Evolutionary conservation across 2,888 invertebrate species (phyloP), one percentile per base, ranked within the genome.

Genomic region (Sericinus montela): DNA sequence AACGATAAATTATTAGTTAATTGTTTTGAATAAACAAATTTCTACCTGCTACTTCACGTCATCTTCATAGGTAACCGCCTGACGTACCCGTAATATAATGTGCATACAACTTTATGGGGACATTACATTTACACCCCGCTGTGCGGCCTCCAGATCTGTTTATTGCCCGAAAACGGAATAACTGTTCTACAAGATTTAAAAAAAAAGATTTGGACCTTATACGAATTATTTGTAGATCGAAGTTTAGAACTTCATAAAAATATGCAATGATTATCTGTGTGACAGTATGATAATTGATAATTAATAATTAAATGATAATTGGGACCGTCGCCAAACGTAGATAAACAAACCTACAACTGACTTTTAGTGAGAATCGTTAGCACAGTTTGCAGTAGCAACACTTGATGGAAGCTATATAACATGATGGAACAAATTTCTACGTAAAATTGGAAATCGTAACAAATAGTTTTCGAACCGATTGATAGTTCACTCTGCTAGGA

Each of bases 21-120:
- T 44, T 44, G 38, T 28, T 34, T 39, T 32, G 28, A 40, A 29
- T 34, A 32, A 25, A 39, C 23, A 48, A 28, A 39, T 16, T 43
- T 39, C 39, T 49, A 49, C 49, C 49, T 44, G 44, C 39, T 39
- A 40, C 39, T 44, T 35, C 25, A 39, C n/a, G 19, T 16, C 16
- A 13, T 34, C 16, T 34, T 40, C 39, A 35, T 35, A 44, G 49
- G 40, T 40, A 49, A 32, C 9, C 14, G 39, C 39, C 39, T 28
- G 44, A 34, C 16, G 29, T n/a, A n/a, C n/a, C n/a, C n/a, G n/a
- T 44, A 48, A 48, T 49, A 49, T 35, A 44, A 28, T 44, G 39
- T 39, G 49, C 34, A 49, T 37, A 49, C 44, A 44, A 49, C 39
- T 49, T 44, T 49, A 44, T 39, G 43, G 39, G 28, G 28, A 34